Percentiles rank a stretch among this genome's conserved stretches.
Conservation (phyloP, 2,113 vertebrate genomes). For the Hippoglossus stenolepis region DNA sequence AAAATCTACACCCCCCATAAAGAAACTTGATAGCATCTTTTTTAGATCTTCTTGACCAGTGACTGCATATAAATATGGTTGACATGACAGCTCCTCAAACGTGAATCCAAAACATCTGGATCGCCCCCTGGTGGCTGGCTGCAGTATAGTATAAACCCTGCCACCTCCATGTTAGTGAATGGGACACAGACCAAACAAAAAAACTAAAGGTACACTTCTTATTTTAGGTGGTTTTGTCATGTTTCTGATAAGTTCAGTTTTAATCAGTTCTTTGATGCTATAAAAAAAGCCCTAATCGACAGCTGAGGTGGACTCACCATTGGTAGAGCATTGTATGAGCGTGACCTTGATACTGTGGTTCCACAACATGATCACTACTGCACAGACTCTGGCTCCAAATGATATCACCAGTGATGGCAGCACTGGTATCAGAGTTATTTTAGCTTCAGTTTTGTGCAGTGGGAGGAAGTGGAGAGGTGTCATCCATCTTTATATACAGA, state of each 20-base stretch:
- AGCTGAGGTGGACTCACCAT: not conserved
- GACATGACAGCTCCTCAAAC: not conserved
- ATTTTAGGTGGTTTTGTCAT: not conserved
- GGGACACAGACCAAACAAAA: not conserved
- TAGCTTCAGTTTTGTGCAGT: not conserved
- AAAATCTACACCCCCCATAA: too few relatives aligned
- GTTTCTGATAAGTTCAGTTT: not conserved
- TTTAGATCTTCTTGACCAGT: too few relatives aligned
- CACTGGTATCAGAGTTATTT: not conserved
- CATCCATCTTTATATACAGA: not conserved
- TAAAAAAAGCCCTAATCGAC: too few relatives aligned
- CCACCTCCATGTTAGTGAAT: not conserved
- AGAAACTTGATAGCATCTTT: too few relatives aligned
- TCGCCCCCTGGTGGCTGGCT: not conserved
- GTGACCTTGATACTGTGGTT: not conserved
- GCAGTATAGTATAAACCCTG: not conserved
- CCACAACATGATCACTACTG: too few relatives aligned
- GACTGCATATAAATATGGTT: not conserved
- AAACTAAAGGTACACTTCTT: not conserved
- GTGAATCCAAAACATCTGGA: not conserved
- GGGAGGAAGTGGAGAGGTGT: not conserved
- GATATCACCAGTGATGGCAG: not conserved
- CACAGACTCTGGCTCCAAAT: not conserved
- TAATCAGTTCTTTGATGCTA: too few relatives aligned
- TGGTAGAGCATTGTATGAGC: not conserved